Evolutionary conservation across 92 coral and sea anemone genomes (phyloP).

Genomic region (Heliopora coerulea): DNA sequence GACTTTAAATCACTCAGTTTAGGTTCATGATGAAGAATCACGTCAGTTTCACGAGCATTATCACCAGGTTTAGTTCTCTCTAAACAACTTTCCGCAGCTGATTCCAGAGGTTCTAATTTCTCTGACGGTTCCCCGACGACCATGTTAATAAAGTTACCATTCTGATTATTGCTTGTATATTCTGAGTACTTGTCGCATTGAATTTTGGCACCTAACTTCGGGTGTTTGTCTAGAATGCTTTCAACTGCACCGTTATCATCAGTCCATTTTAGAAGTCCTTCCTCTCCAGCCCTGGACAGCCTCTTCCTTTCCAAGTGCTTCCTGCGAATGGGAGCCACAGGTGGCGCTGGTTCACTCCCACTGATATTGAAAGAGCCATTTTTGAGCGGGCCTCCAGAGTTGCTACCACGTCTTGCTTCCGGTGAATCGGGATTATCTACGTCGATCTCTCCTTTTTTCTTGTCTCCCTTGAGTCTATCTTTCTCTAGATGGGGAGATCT

Average conservation of each 20-base stretch:
- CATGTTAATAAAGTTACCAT: neutral
- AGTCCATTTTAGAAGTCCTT: neutral
- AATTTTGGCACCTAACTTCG: no score
- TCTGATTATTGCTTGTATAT: no score
- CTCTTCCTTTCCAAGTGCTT: constrained; percentile 29
- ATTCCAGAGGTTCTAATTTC: neutral
- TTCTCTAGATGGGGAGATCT: constrained; percentile 13
- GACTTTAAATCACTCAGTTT: neutral
- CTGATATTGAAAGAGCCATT: no score
- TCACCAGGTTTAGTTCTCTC: neutral
- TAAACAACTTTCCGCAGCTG: neutral
- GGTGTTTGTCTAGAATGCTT: neutral
- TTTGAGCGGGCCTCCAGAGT: no score
- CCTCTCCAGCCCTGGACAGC: neutral
- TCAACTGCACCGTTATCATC: no score
- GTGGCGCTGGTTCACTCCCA: no score
- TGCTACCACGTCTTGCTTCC: no score
- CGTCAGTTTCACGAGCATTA: neutral
- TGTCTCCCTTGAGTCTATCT: neutral
- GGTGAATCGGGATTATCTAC: neutral
- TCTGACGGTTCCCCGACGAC: neutral
- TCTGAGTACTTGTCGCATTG: no score
- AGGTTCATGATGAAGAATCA: neutral
- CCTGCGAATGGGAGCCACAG: constrained; percentile 17
- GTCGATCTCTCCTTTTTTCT: neutral